phyloP scores from a whole-genome alignment of 2,113 vertebrate genomes.

The Speoplatyrhinus poulsoni region DNA sequence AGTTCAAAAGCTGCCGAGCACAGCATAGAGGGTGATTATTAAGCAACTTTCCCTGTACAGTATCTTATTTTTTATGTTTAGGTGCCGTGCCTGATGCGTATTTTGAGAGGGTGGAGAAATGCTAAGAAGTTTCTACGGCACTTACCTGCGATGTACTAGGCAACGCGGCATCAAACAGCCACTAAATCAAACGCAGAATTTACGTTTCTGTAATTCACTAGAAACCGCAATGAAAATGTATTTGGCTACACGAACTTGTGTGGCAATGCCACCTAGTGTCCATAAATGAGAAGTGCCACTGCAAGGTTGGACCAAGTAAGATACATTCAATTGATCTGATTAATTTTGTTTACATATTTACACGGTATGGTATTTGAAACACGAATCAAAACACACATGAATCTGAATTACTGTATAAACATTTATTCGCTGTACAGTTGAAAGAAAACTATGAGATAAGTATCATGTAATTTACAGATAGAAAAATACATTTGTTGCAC shows the following conservation, averaged over 20 bases:
- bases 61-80: constrained; percentile 4
- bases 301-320: background rate
- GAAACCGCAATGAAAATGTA: background rate
- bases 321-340: background rate
- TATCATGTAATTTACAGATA: constrained; percentile 43
- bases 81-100: constrained; percentile 21
- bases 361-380: background rate
- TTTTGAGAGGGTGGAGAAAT: constrained; percentile 6
- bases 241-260: background rate
- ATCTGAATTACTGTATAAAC: constrained; percentile 49
- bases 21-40: constrained; percentile 45
- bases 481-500: constrained; percentile 72
- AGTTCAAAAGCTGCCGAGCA: constrained; percentile 41
- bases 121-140: background rate
- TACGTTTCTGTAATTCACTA: constrained; percentile 11
- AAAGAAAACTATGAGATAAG: constrained; percentile 45
- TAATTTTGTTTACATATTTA: background rate
- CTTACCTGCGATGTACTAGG: constrained; percentile 11
- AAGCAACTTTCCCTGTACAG: constrained; percentile 28
- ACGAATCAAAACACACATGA: background rate
- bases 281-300: background rate
- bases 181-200: constrained; percentile 21
- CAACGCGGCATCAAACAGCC: constrained; percentile 18
- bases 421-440: constrained; percentile 66
- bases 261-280: constrained; percentile 50